Evolutionary conservation across 2,888 invertebrate genomes (phyloP).

Genomic region (Clusia tigrina): DNA sequence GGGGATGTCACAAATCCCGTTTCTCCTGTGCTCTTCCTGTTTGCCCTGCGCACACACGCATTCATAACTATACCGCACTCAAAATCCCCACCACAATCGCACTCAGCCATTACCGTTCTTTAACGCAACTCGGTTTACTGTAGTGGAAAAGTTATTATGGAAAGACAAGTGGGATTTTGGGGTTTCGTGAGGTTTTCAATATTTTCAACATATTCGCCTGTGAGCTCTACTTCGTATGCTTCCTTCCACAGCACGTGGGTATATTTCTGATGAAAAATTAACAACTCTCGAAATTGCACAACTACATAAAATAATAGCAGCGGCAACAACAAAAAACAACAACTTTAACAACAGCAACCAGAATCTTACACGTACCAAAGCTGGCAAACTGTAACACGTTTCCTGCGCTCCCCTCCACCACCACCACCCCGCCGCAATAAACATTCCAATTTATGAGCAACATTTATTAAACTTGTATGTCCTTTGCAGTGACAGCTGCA

Average conservation of each 20-base stretch:
- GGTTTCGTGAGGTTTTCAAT: conserved; percentile 17
- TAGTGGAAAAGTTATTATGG: conserved; percentile 10
- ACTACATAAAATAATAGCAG: conserved; percentile 1
- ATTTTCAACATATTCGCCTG: not conserved
- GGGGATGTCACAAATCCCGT: conserved; percentile 16
- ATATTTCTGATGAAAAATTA: conserved; percentile 24
- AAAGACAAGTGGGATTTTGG: conserved; percentile 28
- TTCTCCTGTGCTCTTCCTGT: not conserved
- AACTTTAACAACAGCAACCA: not conserved
- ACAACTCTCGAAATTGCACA: conserved; percentile 24
- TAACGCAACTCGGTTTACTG: not conserved
- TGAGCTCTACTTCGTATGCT: not conserved
- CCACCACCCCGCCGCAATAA: too few relatives aligned
- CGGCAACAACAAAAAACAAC: not conserved
- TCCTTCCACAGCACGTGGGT: not conserved
- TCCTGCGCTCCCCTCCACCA: not conserved
- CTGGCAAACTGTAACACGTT: not conserved
- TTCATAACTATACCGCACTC: not conserved
- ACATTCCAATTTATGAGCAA: conserved; percentile 13
- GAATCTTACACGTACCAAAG: not conserved
- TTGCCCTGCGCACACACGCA: not conserved
- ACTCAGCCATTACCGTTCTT: not conserved
- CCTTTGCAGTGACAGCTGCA: conserved; percentile 19
- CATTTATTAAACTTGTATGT: conserved; percentile 19
- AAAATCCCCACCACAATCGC: not conserved